Base-by-base conservation (phyloP, 2,888 invertebrate genomes). In the Hipparchia sbordonii region DNA sequence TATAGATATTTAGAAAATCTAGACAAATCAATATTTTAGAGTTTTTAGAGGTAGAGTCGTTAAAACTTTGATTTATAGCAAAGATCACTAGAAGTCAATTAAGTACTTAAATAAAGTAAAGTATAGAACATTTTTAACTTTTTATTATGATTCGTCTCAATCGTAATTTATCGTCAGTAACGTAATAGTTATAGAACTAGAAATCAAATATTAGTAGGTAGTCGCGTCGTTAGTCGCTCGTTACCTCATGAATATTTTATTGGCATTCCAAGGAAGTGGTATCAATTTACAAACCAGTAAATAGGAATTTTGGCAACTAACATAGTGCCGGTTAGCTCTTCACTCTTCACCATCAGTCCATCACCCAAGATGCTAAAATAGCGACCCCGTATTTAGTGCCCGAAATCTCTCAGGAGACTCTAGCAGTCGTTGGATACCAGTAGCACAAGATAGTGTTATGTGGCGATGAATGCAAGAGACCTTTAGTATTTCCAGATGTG, bases 171-270 rank as follows among this genome's bases (percentile, higher is more conserved):
- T 57, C 46, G 56, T n/a, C 33, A 54, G 13, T 13, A 54, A 8
- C 23, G n/a, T 23, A 8, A 23, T 67, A 13, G 67, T 56, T 39
- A 56, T 23, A 56, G 54, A 67, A 56, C 45, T 9, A 45, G 45
- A 73, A 73, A 67, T 73, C 67, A 62, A 67, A 71, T 73, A 67
- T 71, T 73, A 59, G 71, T 63, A 13, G 23, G 23, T 23, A 23
- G 23, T 23, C 23, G 23, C 23, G 23, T 23, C 23, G 23, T 23
- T 23, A 23, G 23, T 23, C 10, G 33, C 51, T 48, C 66, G 70
- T 46, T 70, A 70, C 54, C 61, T 72, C 67, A 57, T 66, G 33
- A 70, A 60, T 62, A 51, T 59, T 71, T 71, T 68, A 71, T 59
- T 59, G 51, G 51, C 63, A 56, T 51, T 57, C 45, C 56, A 57